A percentile compares a stretch with the other conserved stretches of the same genome.
phyloP scores from a whole-genome alignment of 2,113 vertebrate species.

The Engystomops pustulosus region DNA sequence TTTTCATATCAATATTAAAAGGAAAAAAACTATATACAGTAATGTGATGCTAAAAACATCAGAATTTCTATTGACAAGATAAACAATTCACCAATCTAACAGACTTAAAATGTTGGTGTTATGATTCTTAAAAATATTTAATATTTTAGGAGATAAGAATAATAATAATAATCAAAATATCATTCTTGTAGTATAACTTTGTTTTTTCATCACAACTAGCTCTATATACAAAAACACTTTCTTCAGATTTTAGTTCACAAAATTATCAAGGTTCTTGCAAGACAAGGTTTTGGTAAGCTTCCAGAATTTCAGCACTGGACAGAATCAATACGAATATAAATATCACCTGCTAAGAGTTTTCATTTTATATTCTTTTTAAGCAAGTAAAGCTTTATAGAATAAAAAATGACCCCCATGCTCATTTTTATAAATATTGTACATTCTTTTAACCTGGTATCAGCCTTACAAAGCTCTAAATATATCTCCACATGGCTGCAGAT shows the following conservation, averaged over 20 bases:
- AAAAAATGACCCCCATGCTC: background rate
- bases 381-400: background rate
- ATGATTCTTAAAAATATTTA: no score
- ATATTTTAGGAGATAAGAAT: no score
- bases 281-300: background rate
- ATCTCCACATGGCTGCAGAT: background rate
- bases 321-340: slow-evolving; percentile 7
- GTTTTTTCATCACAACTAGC: background rate
- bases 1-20: no score
- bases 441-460: background rate
- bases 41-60: no score
- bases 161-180: no score
- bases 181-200: no score
- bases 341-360: background rate
- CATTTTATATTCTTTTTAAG: background rate
- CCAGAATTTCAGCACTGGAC: background rate
- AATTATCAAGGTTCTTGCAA: background rate
- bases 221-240: background rate
- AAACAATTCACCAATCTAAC: no score
- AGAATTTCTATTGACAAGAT: no score
- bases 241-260: background rate
- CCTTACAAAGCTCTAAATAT: background rate
- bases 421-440: background rate
- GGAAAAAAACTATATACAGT: no score
- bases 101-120: no score